These are phyloP conservation scores for Eumerus sabulonum DNA, from an alignment of 2,888 invertebrate species.

Conservation along the genomic window DNA sequence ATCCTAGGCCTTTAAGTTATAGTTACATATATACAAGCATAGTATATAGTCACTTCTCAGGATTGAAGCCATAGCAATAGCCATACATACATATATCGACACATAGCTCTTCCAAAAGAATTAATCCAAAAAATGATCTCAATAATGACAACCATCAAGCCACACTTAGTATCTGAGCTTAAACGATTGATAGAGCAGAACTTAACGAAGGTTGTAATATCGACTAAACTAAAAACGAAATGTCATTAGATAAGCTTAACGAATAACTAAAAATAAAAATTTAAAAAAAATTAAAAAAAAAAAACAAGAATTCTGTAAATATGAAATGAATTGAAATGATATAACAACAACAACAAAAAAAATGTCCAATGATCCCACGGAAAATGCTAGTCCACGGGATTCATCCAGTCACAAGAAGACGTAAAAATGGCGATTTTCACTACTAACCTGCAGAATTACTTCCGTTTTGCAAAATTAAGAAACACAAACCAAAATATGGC, in stretches of 20 bases:
- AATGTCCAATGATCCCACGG: background rate
- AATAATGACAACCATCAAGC: conserved; percentile 40
- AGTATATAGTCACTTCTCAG: conserved; percentile 29
- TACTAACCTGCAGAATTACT: conserved; percentile 34
- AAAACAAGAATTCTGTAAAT: conserved; percentile 17
- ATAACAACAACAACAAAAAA: no score
- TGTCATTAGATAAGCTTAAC: no score
- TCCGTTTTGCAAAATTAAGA: conserved; percentile 32
- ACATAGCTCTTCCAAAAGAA: conserved; percentile 43
- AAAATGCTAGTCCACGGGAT: conserved; percentile 2
- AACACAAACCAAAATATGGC: conserved; percentile 31
- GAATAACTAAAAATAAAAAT: no score
- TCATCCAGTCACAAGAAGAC: conserved; percentile 60
- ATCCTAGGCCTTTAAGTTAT: conserved; percentile 30
- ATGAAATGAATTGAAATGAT: conserved; percentile 10
- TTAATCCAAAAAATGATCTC: conserved; percentile 46
- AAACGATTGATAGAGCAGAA: conserved; percentile 27
- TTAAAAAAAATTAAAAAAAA: conserved; percentile 2
- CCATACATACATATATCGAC: conserved; percentile 21
- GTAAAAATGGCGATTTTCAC: conserved; percentile 60
- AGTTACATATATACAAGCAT: background rate
- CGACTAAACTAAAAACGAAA: no score
- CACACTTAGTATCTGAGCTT: conserved; percentile 49
- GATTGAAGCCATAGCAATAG: conserved; percentile 46
- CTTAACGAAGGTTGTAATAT: conserved; percentile 59